phyloP scores from a whole-genome alignment of 2,113 vertebrate genomes.

The Bolborhynchus lineola region DNA sequence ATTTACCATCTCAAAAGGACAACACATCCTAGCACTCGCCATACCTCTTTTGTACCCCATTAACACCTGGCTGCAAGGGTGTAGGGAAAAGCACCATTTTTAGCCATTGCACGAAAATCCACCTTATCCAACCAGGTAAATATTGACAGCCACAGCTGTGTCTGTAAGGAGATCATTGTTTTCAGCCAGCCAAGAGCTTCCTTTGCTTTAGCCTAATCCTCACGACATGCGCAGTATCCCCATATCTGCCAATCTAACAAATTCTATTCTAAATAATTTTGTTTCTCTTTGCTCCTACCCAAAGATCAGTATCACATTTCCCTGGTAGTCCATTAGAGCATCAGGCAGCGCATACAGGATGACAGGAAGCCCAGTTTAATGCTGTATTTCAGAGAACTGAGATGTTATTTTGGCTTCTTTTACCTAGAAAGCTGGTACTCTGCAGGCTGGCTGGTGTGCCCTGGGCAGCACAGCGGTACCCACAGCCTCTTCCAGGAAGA shows the following conservation, averaged over 20 bases:
- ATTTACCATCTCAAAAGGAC: not conserved
- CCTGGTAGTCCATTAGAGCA: not conserved
- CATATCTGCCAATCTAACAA: not conserved
- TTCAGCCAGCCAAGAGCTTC: not conserved
- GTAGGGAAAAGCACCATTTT: not conserved
- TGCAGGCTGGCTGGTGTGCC: not conserved
- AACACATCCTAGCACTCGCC: not conserved
- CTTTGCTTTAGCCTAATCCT: not conserved
- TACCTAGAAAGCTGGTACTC: too few relatives aligned
- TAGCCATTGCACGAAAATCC: not conserved
- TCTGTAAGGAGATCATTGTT: not conserved
- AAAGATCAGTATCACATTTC: not conserved
- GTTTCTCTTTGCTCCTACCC: not conserved
- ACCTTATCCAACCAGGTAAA: not conserved
- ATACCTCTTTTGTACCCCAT: not conserved
- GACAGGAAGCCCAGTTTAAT: not conserved
- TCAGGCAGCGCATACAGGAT: rapidly evolving
- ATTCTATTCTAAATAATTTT: not conserved
- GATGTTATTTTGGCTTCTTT: not conserved
- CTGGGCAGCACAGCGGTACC: not conserved
- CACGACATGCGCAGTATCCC: not conserved
- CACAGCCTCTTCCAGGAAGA: not conserved
- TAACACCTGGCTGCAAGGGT: not conserved
- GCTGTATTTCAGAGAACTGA: not conserved
- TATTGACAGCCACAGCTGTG: not conserved